Evolutionary conservation across 2,113 vertebrate species (phyloP), one percentile per base, ranked within the genome.

Genomic region (Oceanodroma tethys): DNA sequence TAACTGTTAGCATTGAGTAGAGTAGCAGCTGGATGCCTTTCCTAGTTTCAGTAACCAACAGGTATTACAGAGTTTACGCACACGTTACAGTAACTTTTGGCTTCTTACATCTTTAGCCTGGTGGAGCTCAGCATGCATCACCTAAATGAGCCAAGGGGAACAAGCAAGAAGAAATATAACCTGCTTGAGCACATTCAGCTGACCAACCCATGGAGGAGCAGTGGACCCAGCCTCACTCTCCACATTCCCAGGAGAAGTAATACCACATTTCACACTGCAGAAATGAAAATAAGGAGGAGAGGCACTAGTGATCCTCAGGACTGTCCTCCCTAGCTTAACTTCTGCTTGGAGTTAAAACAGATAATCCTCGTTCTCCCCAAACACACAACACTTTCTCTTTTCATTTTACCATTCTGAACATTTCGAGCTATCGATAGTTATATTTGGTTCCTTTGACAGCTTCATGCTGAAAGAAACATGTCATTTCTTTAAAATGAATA

Each of bases 401-500:
- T 73, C n/a, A 59, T 53, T 71, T 75, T 34, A 60, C 12, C 60
- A 21, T 8, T 88, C 58, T 40, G n/a, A 93, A 60, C 29, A 67
- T 36, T 74, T 27, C 12, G 20, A 93, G 56, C 47, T 67, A 89
- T 50, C 0, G 0, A 58, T 40, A 71, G n/a, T 26, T 59, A 43
- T 3, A 19, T 55, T 59, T 43, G 52, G 26, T 34, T 71, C 74
- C 56, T 85, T 19, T 67, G 72, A 81, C 68, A 89, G 52, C 68
- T 81, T 55, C 68, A 75, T 4, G 32, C 81, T 72, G 59, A 47
- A 91, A 85, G 74, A 67, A 95, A 36, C 27, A 53, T 0, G 1
- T 15, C 40, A 75, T 70, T 93, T 90, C 91, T 92, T 87, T 25
- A 85, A 75, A 94, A 84, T 6, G 23, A 92, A 79, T 48, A 91